These are phyloP conservation scores for Drosophila mulleri DNA, from an alignment of 2,888 invertebrate genomes.

Conservation along the genomic window DNA sequence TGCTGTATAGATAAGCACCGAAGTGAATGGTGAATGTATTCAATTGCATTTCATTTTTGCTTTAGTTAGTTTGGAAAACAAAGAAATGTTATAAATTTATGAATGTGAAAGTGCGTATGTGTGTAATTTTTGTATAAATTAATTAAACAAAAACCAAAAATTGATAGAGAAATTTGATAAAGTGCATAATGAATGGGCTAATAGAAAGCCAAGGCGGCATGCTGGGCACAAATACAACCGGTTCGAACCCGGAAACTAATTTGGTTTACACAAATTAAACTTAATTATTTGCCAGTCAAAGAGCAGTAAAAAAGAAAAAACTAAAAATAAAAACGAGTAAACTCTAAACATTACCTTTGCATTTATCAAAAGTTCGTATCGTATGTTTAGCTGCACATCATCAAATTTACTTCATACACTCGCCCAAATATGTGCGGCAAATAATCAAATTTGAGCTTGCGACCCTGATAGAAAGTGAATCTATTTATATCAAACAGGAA, in stretches of 20 bases:
- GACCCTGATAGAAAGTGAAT: conserved; percentile 9
- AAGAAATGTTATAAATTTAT: not conserved
- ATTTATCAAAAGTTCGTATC: not conserved
- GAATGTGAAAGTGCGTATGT: no score
- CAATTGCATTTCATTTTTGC: not conserved
- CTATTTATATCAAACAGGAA: conserved; percentile 7
- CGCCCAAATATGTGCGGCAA: not conserved
- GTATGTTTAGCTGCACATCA: not conserved
- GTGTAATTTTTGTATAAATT: not conserved
- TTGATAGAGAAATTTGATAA: not conserved
- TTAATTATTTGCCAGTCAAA: not conserved
- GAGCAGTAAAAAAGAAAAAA: not conserved
- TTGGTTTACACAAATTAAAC: not conserved
- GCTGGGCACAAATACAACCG: not conserved
- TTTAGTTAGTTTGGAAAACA: no score
- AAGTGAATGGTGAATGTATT: not conserved
- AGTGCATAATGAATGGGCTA: not conserved
- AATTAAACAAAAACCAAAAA: no score
- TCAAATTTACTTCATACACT: not conserved
- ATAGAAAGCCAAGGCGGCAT: conserved; percentile 1
- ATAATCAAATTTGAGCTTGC: not conserved
- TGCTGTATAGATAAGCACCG: conserved; percentile 18
- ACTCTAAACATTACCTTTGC: not conserved
- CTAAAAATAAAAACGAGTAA: not conserved
- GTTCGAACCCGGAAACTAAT: not conserved